Percentiles rank a stretch among this genome's conserved stretches.
Conservation (phyloP, 2,113 vertebrate genomes). For the Varanus komodoensis region DNA sequence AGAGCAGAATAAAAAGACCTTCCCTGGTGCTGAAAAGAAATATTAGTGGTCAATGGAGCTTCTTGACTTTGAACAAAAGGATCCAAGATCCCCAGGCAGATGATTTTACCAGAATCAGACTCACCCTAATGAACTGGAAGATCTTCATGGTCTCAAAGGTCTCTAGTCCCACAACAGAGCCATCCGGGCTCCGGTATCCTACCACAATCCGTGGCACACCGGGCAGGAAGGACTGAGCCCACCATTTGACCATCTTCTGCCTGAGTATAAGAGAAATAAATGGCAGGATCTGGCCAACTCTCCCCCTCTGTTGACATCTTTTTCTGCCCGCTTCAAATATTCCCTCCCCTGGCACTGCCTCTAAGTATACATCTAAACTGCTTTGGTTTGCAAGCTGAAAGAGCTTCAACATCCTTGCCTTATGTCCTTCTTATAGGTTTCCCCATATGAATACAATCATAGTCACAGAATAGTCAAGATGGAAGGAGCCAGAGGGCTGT, state of each 20-base stretch:
- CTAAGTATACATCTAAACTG: not conserved
- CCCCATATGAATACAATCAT: too few relatives aligned
- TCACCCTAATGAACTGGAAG: constrained; percentile 87
- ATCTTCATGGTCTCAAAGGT: constrained; percentile 87
- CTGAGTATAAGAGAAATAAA: constrained; percentile 64
- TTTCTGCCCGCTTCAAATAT: not conserved
- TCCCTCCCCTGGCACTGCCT: too few relatives aligned
- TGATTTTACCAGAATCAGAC: not conserved
- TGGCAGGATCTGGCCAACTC: too few relatives aligned
- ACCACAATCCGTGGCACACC: constrained; percentile 88
- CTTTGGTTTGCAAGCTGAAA: too few relatives aligned
- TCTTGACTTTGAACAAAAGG: not conserved
- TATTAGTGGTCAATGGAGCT: too few relatives aligned
- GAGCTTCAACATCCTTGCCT: too few relatives aligned
- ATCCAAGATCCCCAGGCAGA: not conserved
- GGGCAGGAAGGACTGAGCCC: constrained; percentile 92
- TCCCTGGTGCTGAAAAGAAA: too few relatives aligned
- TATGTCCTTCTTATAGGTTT: too few relatives aligned
- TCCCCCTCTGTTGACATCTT: not conserved
- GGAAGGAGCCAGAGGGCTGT: too few relatives aligned
- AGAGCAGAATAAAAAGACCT: too few relatives aligned
- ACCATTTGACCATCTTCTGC: constrained; percentile 93
- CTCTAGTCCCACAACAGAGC: constrained; percentile 82
- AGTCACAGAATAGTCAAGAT: too few relatives aligned
- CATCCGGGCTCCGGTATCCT: constrained; percentile 87